Conservation (phyloP, 2,888 invertebrate genomes). For the Nomada flava region DNA sequence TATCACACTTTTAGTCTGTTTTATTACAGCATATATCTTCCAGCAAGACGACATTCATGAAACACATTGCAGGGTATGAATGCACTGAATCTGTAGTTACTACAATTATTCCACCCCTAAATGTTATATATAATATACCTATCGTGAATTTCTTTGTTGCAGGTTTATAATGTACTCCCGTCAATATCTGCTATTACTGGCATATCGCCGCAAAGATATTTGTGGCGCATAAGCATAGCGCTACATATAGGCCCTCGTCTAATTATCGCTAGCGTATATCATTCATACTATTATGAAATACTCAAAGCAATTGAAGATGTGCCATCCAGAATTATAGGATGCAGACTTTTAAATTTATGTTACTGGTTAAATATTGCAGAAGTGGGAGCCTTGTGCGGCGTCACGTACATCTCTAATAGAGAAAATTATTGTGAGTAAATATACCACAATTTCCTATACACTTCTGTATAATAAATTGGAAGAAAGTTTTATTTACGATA, state of each 20-base stretch:
- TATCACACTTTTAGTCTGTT: conserved; percentile 93
- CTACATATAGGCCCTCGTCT: conserved; percentile 96
- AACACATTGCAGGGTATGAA: conserved; percentile 96
- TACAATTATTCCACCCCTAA: not conserved
- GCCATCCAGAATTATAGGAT: conserved; percentile 78
- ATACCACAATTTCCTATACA: not conserved
- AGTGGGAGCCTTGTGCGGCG: conserved; percentile 94
- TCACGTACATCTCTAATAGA: conserved; percentile 96
- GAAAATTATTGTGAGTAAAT: conserved; percentile 97
- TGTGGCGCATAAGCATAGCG: conserved; percentile 96
- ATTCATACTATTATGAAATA: conserved; percentile 91
- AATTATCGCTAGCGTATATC: conserved; percentile 94
- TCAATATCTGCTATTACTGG: conserved; percentile 98
- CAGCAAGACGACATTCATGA: conserved; percentile 97
- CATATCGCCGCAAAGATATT: conserved; percentile 95
- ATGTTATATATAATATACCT: not conserved
- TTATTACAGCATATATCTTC: conserved; percentile 95
- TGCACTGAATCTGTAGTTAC: not conserved
- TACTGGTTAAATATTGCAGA: conserved; percentile 94
- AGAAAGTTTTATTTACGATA: not conserved
- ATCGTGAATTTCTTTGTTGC: conserved; percentile 68
- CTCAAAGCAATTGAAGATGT: conserved; percentile 86
- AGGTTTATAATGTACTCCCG: conserved; percentile 97
- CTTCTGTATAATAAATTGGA: not conserved
- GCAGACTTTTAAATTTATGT: conserved; percentile 89